Evolutionary conservation across 1,140 invertebrate species (phyloP).

Genomic region (Yoshiicerus persimilis): DNA sequence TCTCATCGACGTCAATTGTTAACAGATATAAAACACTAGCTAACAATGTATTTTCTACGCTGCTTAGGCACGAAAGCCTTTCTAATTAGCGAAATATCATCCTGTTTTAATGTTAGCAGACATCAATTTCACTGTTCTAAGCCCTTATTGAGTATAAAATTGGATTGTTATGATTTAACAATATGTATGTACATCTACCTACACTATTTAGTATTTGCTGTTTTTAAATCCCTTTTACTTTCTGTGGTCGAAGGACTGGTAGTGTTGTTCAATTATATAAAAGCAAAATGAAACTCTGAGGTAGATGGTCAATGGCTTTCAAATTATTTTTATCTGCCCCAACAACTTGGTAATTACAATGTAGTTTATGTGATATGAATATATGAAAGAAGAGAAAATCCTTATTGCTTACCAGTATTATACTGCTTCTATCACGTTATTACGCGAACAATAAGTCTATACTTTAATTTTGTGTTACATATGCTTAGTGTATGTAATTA

Average conservation of each 20-base stretch:
- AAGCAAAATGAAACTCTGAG: not conserved
- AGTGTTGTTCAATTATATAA: not conserved
- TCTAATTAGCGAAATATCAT: constrained; percentile 2
- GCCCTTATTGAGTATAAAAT: not conserved
- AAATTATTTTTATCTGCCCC: not conserved
- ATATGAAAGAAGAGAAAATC: not conserved
- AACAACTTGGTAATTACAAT: too few relatives aligned
- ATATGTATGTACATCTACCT: not conserved
- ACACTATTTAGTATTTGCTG: too few relatives aligned
- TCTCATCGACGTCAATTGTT: not conserved
- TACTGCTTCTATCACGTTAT: too few relatives aligned
- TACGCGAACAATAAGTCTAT: not conserved
- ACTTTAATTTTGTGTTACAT: not conserved
- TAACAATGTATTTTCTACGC: not conserved
- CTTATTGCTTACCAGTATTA: not conserved
- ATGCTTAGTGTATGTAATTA: not conserved
- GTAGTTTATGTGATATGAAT: not conserved
- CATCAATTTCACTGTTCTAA: not conserved
- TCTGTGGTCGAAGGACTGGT: not conserved
- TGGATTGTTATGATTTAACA: constrained; percentile 10
- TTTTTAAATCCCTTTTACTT: too few relatives aligned
- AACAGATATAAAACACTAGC: not conserved
- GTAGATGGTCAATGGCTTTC: not conserved
- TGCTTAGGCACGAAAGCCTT: not conserved
- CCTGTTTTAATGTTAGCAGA: not conserved